Evolutionary conservation across 1,140 invertebrate genomes (phyloP).

Genomic region (Leptinotarsa defecta): DNA sequence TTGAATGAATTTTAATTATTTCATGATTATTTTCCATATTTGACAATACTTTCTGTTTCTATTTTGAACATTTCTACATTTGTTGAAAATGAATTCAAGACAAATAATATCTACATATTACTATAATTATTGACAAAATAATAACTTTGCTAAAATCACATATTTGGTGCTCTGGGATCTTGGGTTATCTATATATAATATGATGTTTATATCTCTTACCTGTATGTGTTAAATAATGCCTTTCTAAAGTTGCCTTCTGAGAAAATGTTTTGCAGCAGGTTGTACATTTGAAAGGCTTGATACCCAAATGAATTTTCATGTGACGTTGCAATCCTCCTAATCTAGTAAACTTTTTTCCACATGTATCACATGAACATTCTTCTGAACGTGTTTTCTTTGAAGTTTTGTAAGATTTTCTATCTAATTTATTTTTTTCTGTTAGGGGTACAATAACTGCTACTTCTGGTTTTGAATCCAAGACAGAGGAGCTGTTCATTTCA

Average conservation of each 20-base stretch:
- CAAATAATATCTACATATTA: too few relatives aligned
- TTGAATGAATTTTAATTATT: too few relatives aligned
- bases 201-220: conserved; percentile 57
- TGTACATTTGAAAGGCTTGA: conserved; percentile 32
- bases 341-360: conserved; percentile 30
- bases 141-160: too few relatives aligned
- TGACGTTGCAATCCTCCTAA: conserved; percentile 26
- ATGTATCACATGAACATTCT: conserved; percentile 21
- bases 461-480: background rate
- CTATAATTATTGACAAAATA: too few relatives aligned
- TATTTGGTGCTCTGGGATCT: too few relatives aligned
- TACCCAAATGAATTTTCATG: conserved; percentile 30
- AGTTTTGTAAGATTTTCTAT: background rate
- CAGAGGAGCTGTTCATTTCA: background rate
- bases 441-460: background rate
- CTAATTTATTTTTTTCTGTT: background rate
- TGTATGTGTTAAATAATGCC: conserved; percentile 73
- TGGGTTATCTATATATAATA: too few relatives aligned
- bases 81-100: too few relatives aligned
- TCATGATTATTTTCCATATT: too few relatives aligned
- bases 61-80: too few relatives aligned
- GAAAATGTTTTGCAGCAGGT: conserved; percentile 21
- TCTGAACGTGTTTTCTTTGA: background rate
- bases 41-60: too few relatives aligned
- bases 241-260: conserved; percentile 16